phyloP scores from a whole-genome alignment of 2,797 vertebrate species.

The Huso huso region DNA sequence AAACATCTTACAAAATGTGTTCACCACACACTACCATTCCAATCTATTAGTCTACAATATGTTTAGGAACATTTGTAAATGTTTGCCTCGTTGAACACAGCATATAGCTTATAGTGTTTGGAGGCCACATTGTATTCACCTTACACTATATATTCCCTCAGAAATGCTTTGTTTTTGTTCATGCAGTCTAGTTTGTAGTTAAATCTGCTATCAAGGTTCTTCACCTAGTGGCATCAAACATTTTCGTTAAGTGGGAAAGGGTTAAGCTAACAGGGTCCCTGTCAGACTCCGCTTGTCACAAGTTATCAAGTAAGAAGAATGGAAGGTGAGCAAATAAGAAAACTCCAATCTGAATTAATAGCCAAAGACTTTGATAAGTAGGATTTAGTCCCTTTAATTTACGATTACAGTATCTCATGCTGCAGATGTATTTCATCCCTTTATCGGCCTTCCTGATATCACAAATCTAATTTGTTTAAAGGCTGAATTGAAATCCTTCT shows the following conservation, averaged over 20 bases:
- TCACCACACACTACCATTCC: too few relatives aligned
- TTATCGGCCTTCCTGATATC: neutral
- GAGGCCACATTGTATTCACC: too few relatives aligned
- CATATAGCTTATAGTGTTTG: too few relatives aligned
- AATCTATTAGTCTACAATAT: too few relatives aligned
- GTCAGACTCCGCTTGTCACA: neutral
- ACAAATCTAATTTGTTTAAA: neutral
- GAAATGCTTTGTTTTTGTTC: too few relatives aligned
- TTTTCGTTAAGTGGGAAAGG: neutral
- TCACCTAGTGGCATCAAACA: too few relatives aligned
- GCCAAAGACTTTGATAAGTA: neutral
- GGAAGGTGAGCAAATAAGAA: neutral
- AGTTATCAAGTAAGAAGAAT: neutral
- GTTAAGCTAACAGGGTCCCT: neutral
- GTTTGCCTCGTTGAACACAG: too few relatives aligned
- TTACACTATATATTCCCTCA: too few relatives aligned
- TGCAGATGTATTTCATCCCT: slow-evolving; percentile 1
- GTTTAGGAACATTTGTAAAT: too few relatives aligned
- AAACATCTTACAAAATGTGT: too few relatives aligned
- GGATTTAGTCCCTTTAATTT: neutral
- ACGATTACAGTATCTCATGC: neutral
- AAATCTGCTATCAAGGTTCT: too few relatives aligned
- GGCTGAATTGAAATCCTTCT: neutral
- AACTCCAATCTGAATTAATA: neutral
- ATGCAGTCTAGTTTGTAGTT: too few relatives aligned